Evolutionary conservation across 2,113 vertebrate species (phyloP).

Genomic region (Epinephelus cyanopodus): DNA sequence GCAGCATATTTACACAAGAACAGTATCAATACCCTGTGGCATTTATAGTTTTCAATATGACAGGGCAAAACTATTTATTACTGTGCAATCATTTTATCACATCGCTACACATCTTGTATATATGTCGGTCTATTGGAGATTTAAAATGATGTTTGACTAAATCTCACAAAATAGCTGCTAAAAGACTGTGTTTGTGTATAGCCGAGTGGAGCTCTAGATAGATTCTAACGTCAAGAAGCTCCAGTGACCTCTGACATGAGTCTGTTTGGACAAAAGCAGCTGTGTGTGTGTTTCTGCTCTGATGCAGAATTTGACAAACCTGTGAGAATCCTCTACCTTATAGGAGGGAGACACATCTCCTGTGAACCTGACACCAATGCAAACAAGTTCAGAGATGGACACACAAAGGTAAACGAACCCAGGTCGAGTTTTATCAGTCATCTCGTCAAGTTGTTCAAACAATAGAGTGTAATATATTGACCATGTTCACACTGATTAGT

Average conservation of each 20-base stretch:
- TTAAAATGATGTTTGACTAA: neutral
- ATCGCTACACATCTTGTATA: no score
- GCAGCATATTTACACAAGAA: no score
- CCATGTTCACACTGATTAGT: neutral
- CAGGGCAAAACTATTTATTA: no score
- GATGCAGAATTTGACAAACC: conserved; percentile 39
- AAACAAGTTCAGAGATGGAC: conserved; percentile 12
- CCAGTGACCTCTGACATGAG: neutral
- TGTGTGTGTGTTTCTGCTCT: conserved; percentile 3
- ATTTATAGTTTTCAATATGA: no score
- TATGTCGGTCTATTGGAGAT: neutral
- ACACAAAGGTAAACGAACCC: conserved; percentile 32
- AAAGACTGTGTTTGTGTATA: neutral
- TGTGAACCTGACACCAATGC: conserved; percentile 38
- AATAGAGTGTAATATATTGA: neutral
- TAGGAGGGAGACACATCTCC: conserved; percentile 5
- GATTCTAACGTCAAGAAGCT: neutral
- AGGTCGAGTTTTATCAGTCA: conserved; percentile 27
- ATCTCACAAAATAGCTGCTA: neutral
- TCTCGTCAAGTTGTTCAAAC: conserved; percentile 42
- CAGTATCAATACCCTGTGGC: no score
- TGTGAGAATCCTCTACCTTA: conserved; percentile 6
- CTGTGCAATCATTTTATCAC: no score
- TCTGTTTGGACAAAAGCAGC: neutral
- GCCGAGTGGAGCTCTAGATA: neutral